These are phyloP conservation scores for Heliconius aoede DNA, from an alignment of 2,888 invertebrate genomes.

Conservation along the genomic window DNA sequence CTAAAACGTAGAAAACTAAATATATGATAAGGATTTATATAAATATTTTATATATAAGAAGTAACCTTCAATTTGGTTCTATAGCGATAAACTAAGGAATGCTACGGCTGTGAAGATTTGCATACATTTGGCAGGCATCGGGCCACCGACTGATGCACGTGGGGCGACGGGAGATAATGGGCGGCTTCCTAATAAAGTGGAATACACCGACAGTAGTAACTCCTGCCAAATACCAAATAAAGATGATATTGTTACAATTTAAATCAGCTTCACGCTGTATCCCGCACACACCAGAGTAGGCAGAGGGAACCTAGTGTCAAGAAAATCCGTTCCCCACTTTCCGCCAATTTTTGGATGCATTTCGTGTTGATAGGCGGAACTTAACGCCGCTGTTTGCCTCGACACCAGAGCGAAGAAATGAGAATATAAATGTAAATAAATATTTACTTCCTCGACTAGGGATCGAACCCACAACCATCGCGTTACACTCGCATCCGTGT, in stretches of 20 bases:
- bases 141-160: slow-evolving; percentile 61
- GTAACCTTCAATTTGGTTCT: background rate
- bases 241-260: slow-evolving; percentile 41
- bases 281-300: no score
- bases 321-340: no score
- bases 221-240: slow-evolving; percentile 42
- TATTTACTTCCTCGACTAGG: no score
- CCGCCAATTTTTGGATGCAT: no score
- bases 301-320: no score
- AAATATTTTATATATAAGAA: background rate
- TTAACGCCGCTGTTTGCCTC: no score
- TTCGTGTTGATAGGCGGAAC: no score
- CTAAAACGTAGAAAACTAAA: background rate
- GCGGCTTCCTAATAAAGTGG: slow-evolving; percentile 78
- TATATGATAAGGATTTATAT: background rate
- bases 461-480: no score
- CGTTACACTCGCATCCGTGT: no score
- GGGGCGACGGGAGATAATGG: slow-evolving; percentile 68
- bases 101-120: slow-evolving; percentile 25
- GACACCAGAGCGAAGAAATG: no score
- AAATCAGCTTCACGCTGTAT: no score
- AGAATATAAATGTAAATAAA: no score
- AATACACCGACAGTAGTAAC: slow-evolving; percentile 44
- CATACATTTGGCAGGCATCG: slow-evolving; percentile 59
- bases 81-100: slow-evolving; percentile 3